Evolutionary conservation across 2,113 vertebrate species (phyloP).

Genomic region (Jaculus jaculus): DNA sequence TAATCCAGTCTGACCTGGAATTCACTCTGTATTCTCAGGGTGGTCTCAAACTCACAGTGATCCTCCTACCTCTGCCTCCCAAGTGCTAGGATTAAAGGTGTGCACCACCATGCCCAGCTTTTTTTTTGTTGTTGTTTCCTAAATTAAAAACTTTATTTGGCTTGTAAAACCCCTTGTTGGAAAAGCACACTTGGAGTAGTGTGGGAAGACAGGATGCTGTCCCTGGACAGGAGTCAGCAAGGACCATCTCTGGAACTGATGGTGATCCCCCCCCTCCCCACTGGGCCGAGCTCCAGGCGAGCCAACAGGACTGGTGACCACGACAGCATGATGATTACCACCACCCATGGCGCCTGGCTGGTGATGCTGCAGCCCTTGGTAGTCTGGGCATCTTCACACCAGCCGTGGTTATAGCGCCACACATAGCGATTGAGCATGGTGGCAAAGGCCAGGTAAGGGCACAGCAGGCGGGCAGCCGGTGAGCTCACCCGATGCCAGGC

Average conservation of each 20-base stretch:
- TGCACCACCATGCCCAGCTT: too few relatives aligned
- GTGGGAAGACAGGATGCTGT: rapidly evolving
- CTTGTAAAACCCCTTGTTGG: background rate
- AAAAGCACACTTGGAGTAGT: rapidly evolving
- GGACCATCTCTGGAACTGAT: background rate
- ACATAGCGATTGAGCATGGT: constrained; percentile 83
- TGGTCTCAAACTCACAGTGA: too few relatives aligned
- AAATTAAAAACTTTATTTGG: constrained; percentile 57
- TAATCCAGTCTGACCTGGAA: too few relatives aligned
- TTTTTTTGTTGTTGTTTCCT: too few relatives aligned
- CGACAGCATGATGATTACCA: rapidly evolving
- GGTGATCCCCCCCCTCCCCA: background rate
- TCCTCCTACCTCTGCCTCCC: too few relatives aligned
- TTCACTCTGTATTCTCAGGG: too few relatives aligned
- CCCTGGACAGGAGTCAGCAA: rapidly evolving
- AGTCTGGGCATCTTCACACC: background rate
- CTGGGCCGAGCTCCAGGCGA: background rate
- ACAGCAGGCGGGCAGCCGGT: constrained; percentile 83
- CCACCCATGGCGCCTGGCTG: rapidly evolving
- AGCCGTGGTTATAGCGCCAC: constrained; percentile 83
- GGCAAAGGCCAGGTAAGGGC: constrained; percentile 87
- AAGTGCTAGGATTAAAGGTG: too few relatives aligned
- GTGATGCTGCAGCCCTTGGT: rapidly evolving
- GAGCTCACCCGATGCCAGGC: constrained; percentile 85
- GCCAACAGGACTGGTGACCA: background rate